These are phyloP conservation scores for Octodon degus DNA, from an alignment of 2,113 vertebrate species.

Conservation along the genomic window DNA sequence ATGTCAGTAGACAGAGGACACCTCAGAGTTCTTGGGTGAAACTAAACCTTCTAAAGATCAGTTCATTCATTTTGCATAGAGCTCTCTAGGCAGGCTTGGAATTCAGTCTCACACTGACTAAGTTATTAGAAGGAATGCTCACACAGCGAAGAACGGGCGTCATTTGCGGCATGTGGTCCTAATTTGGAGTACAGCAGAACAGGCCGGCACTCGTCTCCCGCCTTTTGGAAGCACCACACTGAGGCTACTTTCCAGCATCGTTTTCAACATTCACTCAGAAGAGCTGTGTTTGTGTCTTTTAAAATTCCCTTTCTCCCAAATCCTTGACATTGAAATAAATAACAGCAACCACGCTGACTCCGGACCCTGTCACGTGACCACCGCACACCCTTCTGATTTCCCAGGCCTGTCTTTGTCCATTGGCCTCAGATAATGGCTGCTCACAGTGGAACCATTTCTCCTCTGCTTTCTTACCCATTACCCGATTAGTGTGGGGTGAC, in stretches of 20 bases:
- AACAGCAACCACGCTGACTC: conserved; percentile 53
- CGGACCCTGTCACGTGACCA: background rate
- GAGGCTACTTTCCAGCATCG: background rate
- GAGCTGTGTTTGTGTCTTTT: conserved; percentile 44
- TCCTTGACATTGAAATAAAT: conserved; percentile 12
- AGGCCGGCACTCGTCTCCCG: background rate
- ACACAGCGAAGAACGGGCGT: rapidly evolving
- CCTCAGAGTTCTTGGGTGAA: background rate
- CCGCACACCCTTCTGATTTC: conserved; percentile 18
- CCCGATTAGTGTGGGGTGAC: conserved; percentile 55
- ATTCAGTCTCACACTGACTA: background rate
- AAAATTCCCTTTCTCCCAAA: conserved; percentile 42
- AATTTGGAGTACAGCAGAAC: background rate
- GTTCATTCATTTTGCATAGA: background rate
- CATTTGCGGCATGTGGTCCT: background rate
- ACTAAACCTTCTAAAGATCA: background rate
- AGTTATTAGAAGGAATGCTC: background rate
- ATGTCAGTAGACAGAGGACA: background rate
- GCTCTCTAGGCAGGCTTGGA: conserved; percentile 34
- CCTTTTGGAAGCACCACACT: background rate
- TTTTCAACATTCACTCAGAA: background rate
- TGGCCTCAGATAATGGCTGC: conserved; percentile 58
- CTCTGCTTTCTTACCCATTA: conserved; percentile 62
- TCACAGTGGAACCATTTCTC: conserved; percentile 74
- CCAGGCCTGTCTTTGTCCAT: background rate